Conservation (phyloP, 2,888 invertebrate genomes). For the Philonicus albiceps region DNA sequence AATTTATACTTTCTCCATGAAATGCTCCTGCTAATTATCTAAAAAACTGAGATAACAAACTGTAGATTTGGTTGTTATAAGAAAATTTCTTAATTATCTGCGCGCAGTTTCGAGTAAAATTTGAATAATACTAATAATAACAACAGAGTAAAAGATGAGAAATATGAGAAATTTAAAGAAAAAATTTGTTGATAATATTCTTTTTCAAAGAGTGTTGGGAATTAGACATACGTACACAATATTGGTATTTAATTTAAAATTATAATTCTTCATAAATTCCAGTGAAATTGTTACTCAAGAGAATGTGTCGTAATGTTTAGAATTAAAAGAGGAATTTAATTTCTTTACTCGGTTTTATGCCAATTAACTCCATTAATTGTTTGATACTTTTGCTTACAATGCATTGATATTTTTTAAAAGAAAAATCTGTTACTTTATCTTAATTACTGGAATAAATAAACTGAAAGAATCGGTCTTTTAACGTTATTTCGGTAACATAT, state of each 20-base stretch:
- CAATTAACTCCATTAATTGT: no score
- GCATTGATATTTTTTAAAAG: no score
- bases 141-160: background rate
- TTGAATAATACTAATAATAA: background rate
- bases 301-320: no score
- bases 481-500: no score
- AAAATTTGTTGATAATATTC: background rate
- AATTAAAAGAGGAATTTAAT: no score
- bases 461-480: no score
- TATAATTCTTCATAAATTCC: background rate
- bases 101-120: background rate
- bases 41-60: background rate
- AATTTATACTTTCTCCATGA: background rate
- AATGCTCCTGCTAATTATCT: background rate
- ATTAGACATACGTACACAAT: background rate
- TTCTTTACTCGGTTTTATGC: no score
- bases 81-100: background rate
- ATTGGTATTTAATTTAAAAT: background rate
- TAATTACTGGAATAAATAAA: no score
- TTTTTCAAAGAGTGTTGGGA: background rate
- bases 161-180: background rate
- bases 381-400: no score
- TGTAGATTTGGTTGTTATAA: background rate
- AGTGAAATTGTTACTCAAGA: no score
- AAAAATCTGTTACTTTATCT: no score